Conservation (phyloP, 2,113 vertebrate genomes). For the Rhizomys pruinosus region DNA sequence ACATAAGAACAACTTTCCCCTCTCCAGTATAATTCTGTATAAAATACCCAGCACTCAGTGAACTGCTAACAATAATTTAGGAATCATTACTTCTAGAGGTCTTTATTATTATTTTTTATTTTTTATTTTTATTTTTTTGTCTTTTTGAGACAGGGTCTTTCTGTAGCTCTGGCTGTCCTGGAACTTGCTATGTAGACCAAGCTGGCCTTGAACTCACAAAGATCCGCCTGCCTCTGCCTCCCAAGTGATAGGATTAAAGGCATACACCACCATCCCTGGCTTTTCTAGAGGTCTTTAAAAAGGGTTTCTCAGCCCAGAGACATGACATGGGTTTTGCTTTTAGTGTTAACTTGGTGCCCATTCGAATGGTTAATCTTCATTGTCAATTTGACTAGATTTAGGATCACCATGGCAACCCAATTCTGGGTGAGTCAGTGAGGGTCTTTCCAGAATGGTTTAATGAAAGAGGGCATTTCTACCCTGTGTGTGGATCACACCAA, state of each 20-base stretch:
- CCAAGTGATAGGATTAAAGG: too few relatives aligned
- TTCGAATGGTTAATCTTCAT: background rate
- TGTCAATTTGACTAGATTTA: background rate
- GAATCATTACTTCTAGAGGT: background rate
- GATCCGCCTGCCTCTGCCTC: too few relatives aligned
- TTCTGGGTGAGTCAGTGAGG: background rate
- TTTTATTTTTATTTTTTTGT: too few relatives aligned
- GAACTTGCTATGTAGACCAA: too few relatives aligned
- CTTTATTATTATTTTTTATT: too few relatives aligned
- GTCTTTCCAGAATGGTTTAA: background rate
- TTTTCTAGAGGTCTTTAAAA: slow-evolving; percentile 8
- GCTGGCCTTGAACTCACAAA: too few relatives aligned
- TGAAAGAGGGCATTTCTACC: background rate
- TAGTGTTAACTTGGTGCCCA: background rate
- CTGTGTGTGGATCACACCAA: background rate
- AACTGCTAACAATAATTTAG: slow-evolving; percentile 14
- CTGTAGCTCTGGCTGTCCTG: too few relatives aligned
- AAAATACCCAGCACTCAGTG: slow-evolving; percentile 29
- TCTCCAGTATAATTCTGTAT: background rate
- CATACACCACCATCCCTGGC: too few relatives aligned
- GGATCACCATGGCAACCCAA: background rate
- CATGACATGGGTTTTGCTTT: background rate
- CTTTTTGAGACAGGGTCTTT: too few relatives aligned
- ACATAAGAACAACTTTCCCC: background rate
- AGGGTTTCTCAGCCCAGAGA: background rate